These are phyloP conservation scores for Oligia latruncula DNA, from an alignment of 2,888 invertebrate species.

Conservation along the genomic window DNA sequence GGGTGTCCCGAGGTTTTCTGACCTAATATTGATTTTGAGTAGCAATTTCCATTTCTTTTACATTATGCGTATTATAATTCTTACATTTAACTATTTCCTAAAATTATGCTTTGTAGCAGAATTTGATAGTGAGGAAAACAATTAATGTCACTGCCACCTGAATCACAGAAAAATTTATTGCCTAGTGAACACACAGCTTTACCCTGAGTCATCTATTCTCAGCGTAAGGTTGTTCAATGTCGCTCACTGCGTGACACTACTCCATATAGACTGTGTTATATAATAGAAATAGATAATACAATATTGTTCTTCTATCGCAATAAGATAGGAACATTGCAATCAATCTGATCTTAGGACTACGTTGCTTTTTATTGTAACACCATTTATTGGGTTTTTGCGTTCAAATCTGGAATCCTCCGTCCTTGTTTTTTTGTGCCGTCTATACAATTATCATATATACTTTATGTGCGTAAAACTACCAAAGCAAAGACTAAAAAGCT, in stretches of 20 bases:
- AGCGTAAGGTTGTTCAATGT: conserved; percentile 40
- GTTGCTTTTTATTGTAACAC: not conserved
- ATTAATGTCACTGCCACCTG: not conserved
- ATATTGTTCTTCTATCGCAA: conserved; percentile 7
- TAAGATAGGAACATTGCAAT: not conserved
- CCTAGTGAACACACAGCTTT: not conserved
- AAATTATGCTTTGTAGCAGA: not conserved
- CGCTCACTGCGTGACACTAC: conserved; percentile 28
- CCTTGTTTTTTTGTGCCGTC: not conserved
- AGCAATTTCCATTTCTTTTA: not conserved
- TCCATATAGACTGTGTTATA: conserved; percentile 22
- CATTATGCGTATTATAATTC: not conserved
- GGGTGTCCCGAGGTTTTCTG: too few relatives aligned
- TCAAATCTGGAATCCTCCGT: not conserved
- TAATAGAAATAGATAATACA: conserved; percentile 2
- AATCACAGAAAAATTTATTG: not conserved
- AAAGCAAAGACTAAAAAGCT: not conserved
- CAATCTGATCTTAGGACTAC: not conserved
- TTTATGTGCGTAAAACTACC: not conserved
- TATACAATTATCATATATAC: not conserved
- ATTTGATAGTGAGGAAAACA: not conserved
- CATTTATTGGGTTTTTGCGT: not conserved
- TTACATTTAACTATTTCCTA: not conserved
- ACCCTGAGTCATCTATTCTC: not conserved
- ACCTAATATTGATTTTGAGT: not conserved